Base-by-base conservation (phyloP, 2,888 invertebrate species). In the Andrena dorsata region DNA sequence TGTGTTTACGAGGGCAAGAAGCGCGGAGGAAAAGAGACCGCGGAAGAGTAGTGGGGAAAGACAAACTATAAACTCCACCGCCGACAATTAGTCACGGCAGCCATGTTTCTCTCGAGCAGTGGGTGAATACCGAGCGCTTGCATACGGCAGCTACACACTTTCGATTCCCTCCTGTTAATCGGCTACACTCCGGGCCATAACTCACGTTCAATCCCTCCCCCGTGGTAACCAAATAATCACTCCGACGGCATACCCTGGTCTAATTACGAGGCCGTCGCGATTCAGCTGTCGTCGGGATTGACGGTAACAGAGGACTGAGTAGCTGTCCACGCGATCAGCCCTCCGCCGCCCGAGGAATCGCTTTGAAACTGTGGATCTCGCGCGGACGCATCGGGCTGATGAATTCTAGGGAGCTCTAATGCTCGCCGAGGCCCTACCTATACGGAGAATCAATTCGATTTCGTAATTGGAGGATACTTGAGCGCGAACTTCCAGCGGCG, bases 201-300 rank as follows among this genome's bases (percentile, higher is more conserved):
- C 16, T 41, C 41, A 28, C 56, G 23, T 5, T 56, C 56, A 4
- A 41, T 47, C 41, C 60, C 35, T 60, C 5, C 13, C 0, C 13
- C 2, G 28, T 0, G 28, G 41, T 70, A 23, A 32, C 30, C 30
- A 49, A 58, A 6, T n/a, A 49, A 47, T 8, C 20, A 13, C 6
- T 26, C 13, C 6, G 23, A 2, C 10, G 28, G 8, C 10, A 7
- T 41, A 23, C 8, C 41, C 2, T 8, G 10, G 16, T 26, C 30
- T 63, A 76, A 73, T 76, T 26, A 56, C 63, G 26, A 32, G 72
- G 10, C 13, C 6, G 26, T 13, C 61, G 7, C 35, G 71, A 51
- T 2, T n/a, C 26, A 41, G 4, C 64, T 41, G 53, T 73, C 53
- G 64, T 53, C 41, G 61, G 20, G 64, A 64, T 73, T 73, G 28